Evolutionary conservation across 2,113 vertebrate genomes (phyloP).

Genomic region (Archocentrus centrarchus): DNA sequence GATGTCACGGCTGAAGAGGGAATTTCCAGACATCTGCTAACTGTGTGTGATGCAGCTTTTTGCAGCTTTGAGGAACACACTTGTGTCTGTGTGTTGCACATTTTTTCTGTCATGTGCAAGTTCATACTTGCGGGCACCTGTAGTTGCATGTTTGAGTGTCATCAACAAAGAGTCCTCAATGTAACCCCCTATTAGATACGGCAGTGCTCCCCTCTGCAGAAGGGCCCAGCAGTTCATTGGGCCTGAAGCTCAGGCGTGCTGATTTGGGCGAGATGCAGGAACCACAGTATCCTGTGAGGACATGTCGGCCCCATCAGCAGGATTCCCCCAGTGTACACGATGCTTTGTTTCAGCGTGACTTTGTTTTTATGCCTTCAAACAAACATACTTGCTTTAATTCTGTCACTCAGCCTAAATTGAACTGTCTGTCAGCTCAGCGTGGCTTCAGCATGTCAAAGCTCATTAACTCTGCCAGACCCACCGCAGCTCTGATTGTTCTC

Average conservation of each 20-base stretch:
- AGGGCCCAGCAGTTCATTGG: not conserved
- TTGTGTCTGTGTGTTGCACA: slow-evolving; percentile 4
- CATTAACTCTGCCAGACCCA: no score
- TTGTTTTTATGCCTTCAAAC: slow-evolving; percentile 14
- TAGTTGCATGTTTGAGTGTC: slow-evolving; percentile 26
- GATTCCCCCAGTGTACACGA: slow-evolving; percentile 16
- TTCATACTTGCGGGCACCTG: slow-evolving; percentile 33
- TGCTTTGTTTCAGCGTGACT: slow-evolving; percentile 25
- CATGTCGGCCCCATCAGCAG: slow-evolving; percentile 24
- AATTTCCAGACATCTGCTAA: slow-evolving; percentile 66
- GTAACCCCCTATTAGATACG: slow-evolving; percentile 30
- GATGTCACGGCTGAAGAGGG: slow-evolving; percentile 51
- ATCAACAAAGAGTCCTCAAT: slow-evolving; percentile 15
- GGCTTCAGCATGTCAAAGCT: not conserved
- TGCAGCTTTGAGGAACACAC: not conserved
- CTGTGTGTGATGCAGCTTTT: slow-evolving; percentile 18
- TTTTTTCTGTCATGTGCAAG: slow-evolving; percentile 20
- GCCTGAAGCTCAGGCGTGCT: slow-evolving; percentile 7
- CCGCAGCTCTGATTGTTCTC: no score
- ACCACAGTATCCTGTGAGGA: slow-evolving; percentile 23
- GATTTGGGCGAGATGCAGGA: not conserved
- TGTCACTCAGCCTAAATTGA: not conserved
- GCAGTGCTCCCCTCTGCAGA: slow-evolving; percentile 31
- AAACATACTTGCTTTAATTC: not conserved
- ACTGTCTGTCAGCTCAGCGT: not conserved